A percentile compares a stretch with the other conserved stretches of the same genome.
Conservation (phyloP, 2,113 vertebrate genomes). For the Tyto alba region DNA sequence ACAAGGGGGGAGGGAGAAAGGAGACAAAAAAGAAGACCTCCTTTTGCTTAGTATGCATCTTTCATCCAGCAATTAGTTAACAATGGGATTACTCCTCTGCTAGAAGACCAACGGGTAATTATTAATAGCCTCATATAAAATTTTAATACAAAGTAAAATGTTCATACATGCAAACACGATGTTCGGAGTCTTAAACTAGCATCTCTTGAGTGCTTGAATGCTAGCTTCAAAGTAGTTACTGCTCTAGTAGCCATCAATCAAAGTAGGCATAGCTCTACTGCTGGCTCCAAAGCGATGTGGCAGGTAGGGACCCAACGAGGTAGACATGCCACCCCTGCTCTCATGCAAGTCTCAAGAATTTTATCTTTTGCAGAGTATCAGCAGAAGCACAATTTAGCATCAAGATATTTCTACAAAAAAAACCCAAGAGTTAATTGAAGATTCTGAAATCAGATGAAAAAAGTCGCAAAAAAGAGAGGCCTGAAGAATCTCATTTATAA, state of each 20-base stretch:
- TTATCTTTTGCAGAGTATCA: background rate
- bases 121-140: background rate
- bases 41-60: background rate
- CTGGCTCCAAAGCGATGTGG: background rate
- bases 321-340: background rate
- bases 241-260: background rate
- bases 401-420: background rate
- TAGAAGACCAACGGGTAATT: background rate
- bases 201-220: background rate
- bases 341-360: background rate
- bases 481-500: background rate
- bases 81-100: background rate
- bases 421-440: background rate
- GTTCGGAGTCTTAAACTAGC: background rate
- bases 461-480: background rate
- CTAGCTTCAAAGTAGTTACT: background rate
- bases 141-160: background rate
- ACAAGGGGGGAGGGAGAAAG: background rate
- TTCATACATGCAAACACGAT: background rate
- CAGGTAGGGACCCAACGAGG: background rate
- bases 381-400: background rate
- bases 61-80: background rate
- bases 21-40: background rate
- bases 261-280: rapidly evolving
- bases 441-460: background rate